Evolutionary conservation across 2,888 invertebrate genomes (phyloP).

Genomic region (Nesidiocoris tenuis): DNA sequence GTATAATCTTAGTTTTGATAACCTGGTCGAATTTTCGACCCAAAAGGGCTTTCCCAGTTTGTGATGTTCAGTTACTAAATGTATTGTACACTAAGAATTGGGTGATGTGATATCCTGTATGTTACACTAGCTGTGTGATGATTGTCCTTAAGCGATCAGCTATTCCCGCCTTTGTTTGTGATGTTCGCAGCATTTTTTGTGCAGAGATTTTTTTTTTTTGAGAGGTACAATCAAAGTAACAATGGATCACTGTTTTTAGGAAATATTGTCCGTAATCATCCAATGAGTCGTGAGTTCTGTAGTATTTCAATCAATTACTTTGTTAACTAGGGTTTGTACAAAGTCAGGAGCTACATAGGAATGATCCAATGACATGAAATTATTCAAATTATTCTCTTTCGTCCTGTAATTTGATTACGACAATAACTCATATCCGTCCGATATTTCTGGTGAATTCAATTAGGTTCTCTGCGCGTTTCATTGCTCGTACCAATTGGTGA

Average conservation of each 20-base stretch:
- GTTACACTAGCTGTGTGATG: not conserved
- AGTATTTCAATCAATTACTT: not conserved
- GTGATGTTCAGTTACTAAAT: not conserved
- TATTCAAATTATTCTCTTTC: not conserved
- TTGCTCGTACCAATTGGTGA: not conserved
- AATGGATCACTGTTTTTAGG: too few species aligned
- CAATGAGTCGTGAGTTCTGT: not conserved
- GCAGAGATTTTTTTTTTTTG: not conserved
- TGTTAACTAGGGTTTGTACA: not conserved
- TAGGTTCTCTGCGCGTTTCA: not conserved
- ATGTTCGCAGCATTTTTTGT: too few species aligned
- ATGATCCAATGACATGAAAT: too few species aligned
- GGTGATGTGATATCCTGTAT: not conserved
- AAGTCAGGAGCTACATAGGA: too few species aligned
- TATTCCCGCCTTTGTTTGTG: too few species aligned
- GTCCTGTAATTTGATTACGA: conserved; percentile 2
- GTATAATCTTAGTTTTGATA: not conserved
- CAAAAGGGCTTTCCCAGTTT: not conserved
- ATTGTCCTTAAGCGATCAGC: too few species aligned
- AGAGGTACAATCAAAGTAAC: not conserved
- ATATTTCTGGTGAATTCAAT: not conserved
- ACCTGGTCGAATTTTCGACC: not conserved
- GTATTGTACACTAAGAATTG: not conserved
- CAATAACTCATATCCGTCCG: conserved; percentile 29
- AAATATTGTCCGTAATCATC: not conserved